Evolutionary conservation across 2,113 vertebrate genomes (phyloP).

Genomic region (Rhinolophus ferrumequinum): DNA sequence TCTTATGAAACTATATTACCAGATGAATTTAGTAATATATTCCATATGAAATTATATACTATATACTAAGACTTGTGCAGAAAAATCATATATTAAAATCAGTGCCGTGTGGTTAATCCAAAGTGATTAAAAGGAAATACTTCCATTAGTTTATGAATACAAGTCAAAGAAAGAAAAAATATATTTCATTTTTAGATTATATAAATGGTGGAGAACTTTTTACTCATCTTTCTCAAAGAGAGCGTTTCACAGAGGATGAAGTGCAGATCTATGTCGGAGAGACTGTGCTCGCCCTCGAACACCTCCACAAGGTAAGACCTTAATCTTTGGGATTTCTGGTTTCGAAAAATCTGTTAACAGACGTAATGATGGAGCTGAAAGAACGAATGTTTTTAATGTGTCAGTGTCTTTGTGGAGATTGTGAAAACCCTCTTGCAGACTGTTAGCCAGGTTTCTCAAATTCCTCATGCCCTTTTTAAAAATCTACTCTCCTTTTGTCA

Average conservation of each 20-base stretch:
- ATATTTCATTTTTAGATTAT: constrained; percentile 91
- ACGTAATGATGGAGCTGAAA: no score
- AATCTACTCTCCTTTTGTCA: background rate
- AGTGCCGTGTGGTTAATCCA: background rate
- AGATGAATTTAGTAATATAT: background rate
- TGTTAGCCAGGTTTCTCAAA: background rate
- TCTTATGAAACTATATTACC: background rate
- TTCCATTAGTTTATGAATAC: constrained; percentile 58
- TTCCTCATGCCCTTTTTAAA: background rate
- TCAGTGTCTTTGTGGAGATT: background rate
- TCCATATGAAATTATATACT: background rate
- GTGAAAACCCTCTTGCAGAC: background rate
- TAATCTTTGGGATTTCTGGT: background rate
- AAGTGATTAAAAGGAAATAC: constrained; percentile 46
- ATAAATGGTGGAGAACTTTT: constrained; percentile 98
- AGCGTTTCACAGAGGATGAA: constrained; percentile 95
- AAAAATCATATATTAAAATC: constrained; percentile 9
- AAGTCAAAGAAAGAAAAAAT: constrained; percentile 77
- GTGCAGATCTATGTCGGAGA: constrained; percentile 97
- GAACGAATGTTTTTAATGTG: background rate
- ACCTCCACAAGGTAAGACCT: constrained; percentile 94
- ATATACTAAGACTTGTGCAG: background rate
- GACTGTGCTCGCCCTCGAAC: constrained; percentile 95
- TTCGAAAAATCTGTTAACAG: background rate
- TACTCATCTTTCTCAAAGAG: constrained; percentile 98